Base-by-base conservation (phyloP, 2,797 vertebrate genomes). In the Adelosebastes latens region DNA sequence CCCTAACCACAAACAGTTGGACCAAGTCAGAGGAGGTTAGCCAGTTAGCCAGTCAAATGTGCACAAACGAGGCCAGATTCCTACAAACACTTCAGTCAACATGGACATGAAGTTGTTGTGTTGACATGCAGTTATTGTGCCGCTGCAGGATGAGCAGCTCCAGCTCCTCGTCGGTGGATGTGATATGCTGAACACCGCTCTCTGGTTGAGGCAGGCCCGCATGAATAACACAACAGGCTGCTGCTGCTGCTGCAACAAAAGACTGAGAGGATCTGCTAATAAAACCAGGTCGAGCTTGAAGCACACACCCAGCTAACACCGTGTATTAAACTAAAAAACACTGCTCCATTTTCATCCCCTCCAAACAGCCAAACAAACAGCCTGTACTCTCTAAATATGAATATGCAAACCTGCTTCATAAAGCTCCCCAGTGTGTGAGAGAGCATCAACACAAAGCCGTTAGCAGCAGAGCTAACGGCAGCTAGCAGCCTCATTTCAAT, bases 201-300 rank as follows among this genome's bases (percentile, higher is more conserved):
- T 94, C 86, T 84, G 85, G 82, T 39, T 53, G 61, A 72, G 86
- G 86, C 85, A 93, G 96, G 95, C 94, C 95, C 94, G 89, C 94
- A 96, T 95, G 95, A 96, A 96, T 95, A 96, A 96, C 95, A 96
- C 93, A 94, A 95, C 94, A 94, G 92, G 92, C 92, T 91, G 90
- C 91, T 42, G 75, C 32, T 2, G 53, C 62, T 66, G 75, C 81
- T 81, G 87, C 87, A 79, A 95, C 95, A 96, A 96, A 96, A 95
- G 95, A 79, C 92, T 81, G 86, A 59, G 67, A 72, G 72, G 39
- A 42, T 42, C 79, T 69, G 85, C 90, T 85, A 16, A 82, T 85
- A 92, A 90, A 81, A 91, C 65, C 88, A 88, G 87, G 68, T 82
- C 88, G 84, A 86, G 75, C 80, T 73, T 73, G 55, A 63, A 81